Conservation (phyloP, 2,888 invertebrate species). For the Conus canariensis region DNA sequence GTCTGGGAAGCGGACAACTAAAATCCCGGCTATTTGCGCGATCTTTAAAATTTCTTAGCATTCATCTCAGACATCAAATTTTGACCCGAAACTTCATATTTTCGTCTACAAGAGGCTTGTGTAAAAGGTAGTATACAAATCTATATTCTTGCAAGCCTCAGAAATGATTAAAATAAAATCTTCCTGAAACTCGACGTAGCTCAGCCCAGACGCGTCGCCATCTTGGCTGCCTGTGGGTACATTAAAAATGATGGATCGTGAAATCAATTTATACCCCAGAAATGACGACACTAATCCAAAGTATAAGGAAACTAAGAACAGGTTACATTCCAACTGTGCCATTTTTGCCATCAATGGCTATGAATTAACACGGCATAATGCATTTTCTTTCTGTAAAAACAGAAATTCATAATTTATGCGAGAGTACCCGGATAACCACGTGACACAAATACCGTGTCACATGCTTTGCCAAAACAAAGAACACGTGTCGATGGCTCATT, state of each 20-base stretch:
- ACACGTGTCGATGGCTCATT: neutral
- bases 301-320: neutral
- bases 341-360: neutral
- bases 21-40: neutral
- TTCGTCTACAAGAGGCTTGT: neutral
- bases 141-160: neutral
- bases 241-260: slow-evolving; percentile 10
- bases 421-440: slow-evolving; percentile 10
- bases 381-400: too few relatives aligned
- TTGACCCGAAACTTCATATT: neutral
- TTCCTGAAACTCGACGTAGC: neutral
- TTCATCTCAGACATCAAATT: neutral
- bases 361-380: neutral
- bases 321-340: neutral
- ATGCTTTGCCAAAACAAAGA: neutral
- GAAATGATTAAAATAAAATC: neutral
- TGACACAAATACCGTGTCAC: neutral
- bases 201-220: slow-evolving; percentile 7
- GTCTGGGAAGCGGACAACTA: neutral
- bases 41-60: neutral
- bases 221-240: slow-evolving; percentile 20
- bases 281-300: neutral
- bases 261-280: neutral
- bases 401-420: neutral
- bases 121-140: neutral